phyloP scores from a whole-genome alignment of 1,140 invertebrate genomes.

The Scaptomyza montana region DNA sequence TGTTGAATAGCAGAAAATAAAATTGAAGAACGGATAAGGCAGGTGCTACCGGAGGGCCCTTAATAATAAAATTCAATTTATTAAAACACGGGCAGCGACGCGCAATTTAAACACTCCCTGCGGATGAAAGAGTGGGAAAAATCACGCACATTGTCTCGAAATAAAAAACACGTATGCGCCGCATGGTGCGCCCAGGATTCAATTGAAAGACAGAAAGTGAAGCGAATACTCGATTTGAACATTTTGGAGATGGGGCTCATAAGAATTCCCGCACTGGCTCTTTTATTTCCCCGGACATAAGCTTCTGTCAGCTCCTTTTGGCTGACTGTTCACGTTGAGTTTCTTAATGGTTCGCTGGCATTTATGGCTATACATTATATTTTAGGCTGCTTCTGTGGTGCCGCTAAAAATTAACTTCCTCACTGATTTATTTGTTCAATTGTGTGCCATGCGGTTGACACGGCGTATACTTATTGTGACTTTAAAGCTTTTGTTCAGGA shows the following conservation, averaged over 20 bases:
- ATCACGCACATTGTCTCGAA: background rate
- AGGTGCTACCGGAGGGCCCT: constrained; percentile 55
- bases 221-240: background rate
- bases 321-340: constrained; percentile 40
- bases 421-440: constrained; percentile 73
- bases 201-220: constrained; percentile 48
- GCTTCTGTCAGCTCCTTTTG: constrained; percentile 24
- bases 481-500: background rate
- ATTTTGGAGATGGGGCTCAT: background rate
- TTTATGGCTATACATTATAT: constrained; percentile 51
- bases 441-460: constrained; percentile 47
- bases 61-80: constrained; percentile 61
- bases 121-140: background rate
- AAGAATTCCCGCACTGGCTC: background rate
- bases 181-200: constrained; percentile 22
- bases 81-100: constrained; percentile 10
- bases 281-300: constrained; percentile 14
- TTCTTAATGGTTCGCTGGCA: constrained; percentile 57
- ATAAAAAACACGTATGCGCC: constrained; percentile 57
- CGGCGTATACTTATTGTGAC: constrained; percentile 38
- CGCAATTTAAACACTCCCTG: constrained; percentile 28
- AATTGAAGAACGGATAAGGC: constrained; percentile 9
- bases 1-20: constrained; percentile 29
- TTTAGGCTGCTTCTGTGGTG: constrained; percentile 23
- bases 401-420: constrained; percentile 69